A percentile compares a stretch with the other conserved stretches of the same genome.
Conservation (phyloP, 2,888 invertebrate species). For the Galerucella calmariensis region DNA sequence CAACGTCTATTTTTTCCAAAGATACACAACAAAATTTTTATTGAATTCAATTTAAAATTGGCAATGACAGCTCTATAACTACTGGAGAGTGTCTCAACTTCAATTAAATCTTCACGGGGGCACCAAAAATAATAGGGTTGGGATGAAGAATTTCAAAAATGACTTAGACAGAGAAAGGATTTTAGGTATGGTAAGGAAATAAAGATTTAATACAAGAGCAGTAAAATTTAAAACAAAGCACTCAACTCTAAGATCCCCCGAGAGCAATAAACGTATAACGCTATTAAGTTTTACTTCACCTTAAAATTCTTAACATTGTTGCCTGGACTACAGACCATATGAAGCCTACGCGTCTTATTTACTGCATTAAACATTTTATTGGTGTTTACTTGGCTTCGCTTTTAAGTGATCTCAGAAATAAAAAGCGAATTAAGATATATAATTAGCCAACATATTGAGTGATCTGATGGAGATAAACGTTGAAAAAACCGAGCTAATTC, state of each 20-base stretch:
- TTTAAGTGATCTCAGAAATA: conserved; percentile 36
- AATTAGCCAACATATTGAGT: conserved; percentile 31
- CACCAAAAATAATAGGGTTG: too few relatives aligned
- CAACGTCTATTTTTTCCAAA: neutral
- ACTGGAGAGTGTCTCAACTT: too few relatives aligned
- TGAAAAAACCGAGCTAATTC: neutral
- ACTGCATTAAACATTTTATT: conserved; percentile 27
- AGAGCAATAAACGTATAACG: too few relatives aligned
- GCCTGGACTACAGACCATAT: conserved; percentile 1
- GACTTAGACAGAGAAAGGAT: too few relatives aligned
- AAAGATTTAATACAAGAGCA: too few relatives aligned
- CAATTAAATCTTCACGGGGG: too few relatives aligned
- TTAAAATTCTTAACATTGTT: neutral
- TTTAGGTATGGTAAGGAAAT: too few relatives aligned
- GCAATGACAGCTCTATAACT: too few relatives aligned
- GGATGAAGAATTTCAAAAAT: too few relatives aligned
- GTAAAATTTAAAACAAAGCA: too few relatives aligned
- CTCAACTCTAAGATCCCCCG: too few relatives aligned
- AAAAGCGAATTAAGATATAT: conserved; percentile 37
- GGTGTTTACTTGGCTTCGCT: conserved; percentile 20
- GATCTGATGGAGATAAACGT: conserved; percentile 7
- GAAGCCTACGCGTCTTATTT: conserved; percentile 26
- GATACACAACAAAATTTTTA: neutral
- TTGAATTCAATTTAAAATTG: neutral
- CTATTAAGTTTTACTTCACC: too few relatives aligned